Percentiles rank a stretch among this genome's conserved stretches.
Evolutionary conservation across 2,888 invertebrate genomes (phyloP).

Genomic region (Lasius platythorax): DNA sequence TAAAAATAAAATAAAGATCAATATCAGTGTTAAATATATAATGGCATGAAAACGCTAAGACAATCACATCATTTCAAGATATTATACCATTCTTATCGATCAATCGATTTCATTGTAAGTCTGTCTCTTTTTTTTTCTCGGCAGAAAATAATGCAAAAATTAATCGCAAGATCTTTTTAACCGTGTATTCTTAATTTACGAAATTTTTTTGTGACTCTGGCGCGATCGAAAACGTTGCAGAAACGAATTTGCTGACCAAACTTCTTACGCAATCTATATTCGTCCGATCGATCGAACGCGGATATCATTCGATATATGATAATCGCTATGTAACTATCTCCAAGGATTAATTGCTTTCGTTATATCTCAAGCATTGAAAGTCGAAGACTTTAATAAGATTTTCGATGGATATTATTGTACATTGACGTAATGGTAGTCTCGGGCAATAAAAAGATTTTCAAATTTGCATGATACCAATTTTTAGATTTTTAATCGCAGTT

Average conservation of each 20-base stretch:
- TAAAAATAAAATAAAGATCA: background rate
- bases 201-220: background rate
- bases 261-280: constrained; percentile 1
- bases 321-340: background rate
- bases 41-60: background rate
- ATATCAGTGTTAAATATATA: background rate
- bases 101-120: background rate
- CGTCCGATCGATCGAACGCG: background rate
- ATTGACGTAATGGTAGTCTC: background rate
- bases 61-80: background rate
- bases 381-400: background rate
- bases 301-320: background rate
- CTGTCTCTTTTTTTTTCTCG: background rate
- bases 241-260: background rate
- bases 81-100: background rate
- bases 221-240: background rate
- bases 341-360: background rate
- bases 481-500: constrained; percentile 43
- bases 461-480: constrained; percentile 11
- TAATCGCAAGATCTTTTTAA: background rate
- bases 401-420: background rate
- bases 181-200: background rate
- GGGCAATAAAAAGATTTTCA: background rate
- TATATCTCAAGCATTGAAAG: constrained; percentile 17
- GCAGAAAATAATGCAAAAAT: background rate